Percentiles rank a stretch among this genome's conserved stretches.
Evolutionary conservation across 1,140 invertebrate genomes (phyloP).

Genomic region (Zaprionus kolodkinae): DNA sequence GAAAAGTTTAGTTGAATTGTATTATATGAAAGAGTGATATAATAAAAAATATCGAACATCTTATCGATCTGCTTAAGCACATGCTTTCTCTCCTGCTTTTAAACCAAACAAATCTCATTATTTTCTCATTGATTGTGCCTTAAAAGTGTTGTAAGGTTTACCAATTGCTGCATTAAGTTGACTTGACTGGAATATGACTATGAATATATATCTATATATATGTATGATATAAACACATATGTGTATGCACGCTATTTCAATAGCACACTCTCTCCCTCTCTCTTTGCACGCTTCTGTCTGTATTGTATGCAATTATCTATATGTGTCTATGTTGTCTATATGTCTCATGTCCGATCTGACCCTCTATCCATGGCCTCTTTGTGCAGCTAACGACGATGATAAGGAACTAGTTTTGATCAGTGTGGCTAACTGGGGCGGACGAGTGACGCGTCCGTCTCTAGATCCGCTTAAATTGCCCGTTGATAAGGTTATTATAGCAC

Average conservation of each 20-base stretch:
- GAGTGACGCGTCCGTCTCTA: slow-evolving; percentile 83
- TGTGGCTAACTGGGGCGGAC: slow-evolving; percentile 86
- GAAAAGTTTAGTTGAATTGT: background rate
- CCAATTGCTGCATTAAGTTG: slow-evolving; percentile 23
- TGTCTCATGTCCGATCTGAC: slow-evolving; percentile 8
- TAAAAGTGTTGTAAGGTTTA: slow-evolving; percentile 36
- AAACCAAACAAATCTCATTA: slow-evolving; percentile 18
- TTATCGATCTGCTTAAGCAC: background rate
- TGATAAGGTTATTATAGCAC: slow-evolving; percentile 85
- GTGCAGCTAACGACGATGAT: slow-evolving; percentile 40
- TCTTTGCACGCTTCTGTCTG: slow-evolving; percentile 1
- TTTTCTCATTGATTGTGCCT: slow-evolving; percentile 20
- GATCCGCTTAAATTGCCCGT: slow-evolving; percentile 84
- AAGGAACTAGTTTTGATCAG: slow-evolving; percentile 43
- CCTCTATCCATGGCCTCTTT: slow-evolving; percentile 32
- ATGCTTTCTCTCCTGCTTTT: background rate
- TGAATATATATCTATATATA: slow-evolving; percentile 6
- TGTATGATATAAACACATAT: slow-evolving; percentile 2
- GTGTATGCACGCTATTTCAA: slow-evolving; percentile 5
- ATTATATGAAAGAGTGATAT: background rate
- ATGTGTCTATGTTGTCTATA: slow-evolving; percentile 23
- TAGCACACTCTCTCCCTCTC: background rate
- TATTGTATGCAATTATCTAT: background rate
- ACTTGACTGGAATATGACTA: slow-evolving; percentile 44
- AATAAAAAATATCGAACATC: background rate